Evolutionary conservation across 1,140 invertebrate species (phyloP).

Genomic region (Ips typographus): DNA sequence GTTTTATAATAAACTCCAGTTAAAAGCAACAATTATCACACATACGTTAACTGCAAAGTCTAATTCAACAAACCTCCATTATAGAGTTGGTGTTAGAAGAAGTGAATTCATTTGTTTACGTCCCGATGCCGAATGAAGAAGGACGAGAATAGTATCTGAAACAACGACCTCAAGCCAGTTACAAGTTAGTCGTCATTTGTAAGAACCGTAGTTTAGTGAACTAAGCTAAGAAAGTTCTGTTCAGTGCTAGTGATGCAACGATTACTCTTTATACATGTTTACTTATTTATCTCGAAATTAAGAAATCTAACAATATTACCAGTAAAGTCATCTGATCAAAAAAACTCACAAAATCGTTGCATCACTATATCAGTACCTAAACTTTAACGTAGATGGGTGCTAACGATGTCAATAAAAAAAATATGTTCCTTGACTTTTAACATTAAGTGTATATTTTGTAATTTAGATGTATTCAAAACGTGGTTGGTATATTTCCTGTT

Average conservation of each 20-base stretch:
- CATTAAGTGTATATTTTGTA: slow-evolving; percentile 20
- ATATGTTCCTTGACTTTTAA: slow-evolving; percentile 24
- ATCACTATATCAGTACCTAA: neutral
- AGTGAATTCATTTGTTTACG: slow-evolving; percentile 67
- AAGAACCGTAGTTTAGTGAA: no score
- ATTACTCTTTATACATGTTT: no score
- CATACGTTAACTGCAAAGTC: no score
- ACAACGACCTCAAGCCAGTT: neutral
- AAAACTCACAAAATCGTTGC: slow-evolving; percentile 7
- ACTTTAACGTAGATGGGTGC: slow-evolving; percentile 21
- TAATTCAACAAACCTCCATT: no score
- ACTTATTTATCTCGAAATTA: neutral
- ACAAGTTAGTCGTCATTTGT: no score
- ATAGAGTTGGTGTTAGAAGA: slow-evolving; percentile 76
- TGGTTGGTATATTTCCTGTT: neutral
- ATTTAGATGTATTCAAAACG: neutral
- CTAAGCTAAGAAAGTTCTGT: no score
- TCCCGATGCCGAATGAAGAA: slow-evolving; percentile 60
- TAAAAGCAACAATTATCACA: no score
- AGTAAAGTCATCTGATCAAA: neutral
- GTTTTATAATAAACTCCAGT: no score
- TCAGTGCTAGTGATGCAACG: no score
- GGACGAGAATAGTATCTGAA: slow-evolving; percentile 23
- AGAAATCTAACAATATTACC: slow-evolving; percentile 6
- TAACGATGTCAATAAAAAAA: slow-evolving; percentile 26